Evolutionary conservation across 1,140 invertebrate species (phyloP).

Genomic region (Eriocheir sinensis): DNA sequence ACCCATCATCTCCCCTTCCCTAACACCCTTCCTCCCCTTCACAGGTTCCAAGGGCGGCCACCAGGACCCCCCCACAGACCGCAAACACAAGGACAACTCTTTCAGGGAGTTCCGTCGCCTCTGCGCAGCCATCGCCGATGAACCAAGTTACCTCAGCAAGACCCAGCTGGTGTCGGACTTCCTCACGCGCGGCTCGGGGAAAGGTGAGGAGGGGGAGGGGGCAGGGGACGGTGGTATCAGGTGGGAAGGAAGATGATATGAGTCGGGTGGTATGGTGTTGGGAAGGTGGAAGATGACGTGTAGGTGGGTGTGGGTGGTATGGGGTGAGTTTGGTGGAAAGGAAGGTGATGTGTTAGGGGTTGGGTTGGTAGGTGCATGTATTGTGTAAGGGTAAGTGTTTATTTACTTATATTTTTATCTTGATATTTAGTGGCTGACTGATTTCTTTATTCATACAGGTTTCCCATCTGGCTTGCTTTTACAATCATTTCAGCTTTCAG

Average conservation of each 20-base stretch:
- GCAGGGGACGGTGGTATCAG: no score
- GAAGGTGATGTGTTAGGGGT: no score
- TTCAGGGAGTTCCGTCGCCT: conserved; percentile 91
- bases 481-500: no score
- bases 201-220: conserved; percentile 81
- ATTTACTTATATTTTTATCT: background rate
- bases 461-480: no score
- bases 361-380: background rate
- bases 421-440: no score
- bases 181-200: conserved; percentile 86
- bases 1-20: background rate
- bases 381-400: background rate
- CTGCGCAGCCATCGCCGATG: conserved; percentile 89
- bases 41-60: conserved; percentile 21
- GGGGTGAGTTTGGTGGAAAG: no score
- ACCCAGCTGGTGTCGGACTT: conserved; percentile 88
- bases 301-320: no score
- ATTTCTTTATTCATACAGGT: no score
- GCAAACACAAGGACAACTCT: conserved; percentile 85
- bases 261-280: no score
- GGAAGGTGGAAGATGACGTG: no score
- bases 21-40: background rate
- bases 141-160: conserved; percentile 91
- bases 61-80: conserved; percentile 59
- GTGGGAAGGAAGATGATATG: no score